Evolutionary conservation across 1,140 invertebrate species (phyloP).

Genomic region (Conus ventricosus): DNA sequence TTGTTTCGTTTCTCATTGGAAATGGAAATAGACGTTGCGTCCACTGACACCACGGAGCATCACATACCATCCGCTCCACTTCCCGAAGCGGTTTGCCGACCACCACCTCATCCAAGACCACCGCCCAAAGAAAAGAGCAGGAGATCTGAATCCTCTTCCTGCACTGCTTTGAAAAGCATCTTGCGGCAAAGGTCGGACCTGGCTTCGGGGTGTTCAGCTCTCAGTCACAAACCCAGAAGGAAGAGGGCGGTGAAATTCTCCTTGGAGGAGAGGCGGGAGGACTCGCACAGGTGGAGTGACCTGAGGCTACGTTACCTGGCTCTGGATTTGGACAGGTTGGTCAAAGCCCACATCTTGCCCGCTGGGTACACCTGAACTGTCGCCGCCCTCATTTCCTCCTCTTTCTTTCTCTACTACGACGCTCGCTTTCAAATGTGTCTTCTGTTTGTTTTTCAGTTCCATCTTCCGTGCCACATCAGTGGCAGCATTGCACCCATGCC

Average conservation of each 20-base stretch:
- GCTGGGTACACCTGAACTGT: too few species aligned
- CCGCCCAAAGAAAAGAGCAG: neutral
- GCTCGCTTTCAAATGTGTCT: too few species aligned
- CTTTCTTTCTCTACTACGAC: too few species aligned
- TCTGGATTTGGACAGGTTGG: slow-evolving; percentile 10
- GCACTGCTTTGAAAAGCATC: neutral
- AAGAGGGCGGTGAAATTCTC: neutral
- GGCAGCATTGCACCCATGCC: too few species aligned
- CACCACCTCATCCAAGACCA: neutral
- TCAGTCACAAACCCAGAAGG: neutral
- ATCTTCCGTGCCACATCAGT: too few species aligned
- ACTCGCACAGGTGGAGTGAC: neutral
- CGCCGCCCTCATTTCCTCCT: too few species aligned
- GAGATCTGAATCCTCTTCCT: neutral
- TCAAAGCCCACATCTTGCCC: neutral
- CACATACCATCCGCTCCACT: neutral
- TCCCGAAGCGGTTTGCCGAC: neutral
- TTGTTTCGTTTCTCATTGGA: neutral
- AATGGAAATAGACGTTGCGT: slow-evolving; percentile 16
- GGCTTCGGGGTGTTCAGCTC: neutral
- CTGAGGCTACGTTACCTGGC: neutral
- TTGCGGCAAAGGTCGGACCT: neutral
- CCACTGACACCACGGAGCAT: neutral
- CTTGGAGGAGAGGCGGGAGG: neutral
- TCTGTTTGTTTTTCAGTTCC: too few species aligned